Evolutionary conservation across 2,888 invertebrate genomes (phyloP).

Genomic region (Hyles lineata): DNA sequence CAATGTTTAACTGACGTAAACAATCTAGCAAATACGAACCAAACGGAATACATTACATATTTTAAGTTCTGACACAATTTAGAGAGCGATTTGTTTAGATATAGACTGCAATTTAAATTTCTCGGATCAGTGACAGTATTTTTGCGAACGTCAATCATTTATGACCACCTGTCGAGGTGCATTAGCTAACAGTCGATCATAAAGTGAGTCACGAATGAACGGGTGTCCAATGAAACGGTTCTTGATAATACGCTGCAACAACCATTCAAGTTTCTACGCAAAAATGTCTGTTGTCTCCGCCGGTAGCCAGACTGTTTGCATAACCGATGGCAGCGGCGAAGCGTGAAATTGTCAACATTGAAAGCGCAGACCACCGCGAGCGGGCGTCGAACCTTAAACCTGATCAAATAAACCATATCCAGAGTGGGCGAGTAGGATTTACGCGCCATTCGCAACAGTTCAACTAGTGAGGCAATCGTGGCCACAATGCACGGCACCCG

Average conservation of each 20-base stretch:
- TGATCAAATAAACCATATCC: constrained; percentile 66
- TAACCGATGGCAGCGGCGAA: constrained; percentile 31
- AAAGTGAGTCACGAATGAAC: constrained; percentile 1
- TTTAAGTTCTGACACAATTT: neutral
- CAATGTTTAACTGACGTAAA: neutral
- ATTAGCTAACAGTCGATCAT: neutral
- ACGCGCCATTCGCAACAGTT: constrained; percentile 58
- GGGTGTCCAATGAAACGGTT: neutral
- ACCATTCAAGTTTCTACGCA: constrained; percentile 16
- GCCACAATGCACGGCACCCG: constrained; percentile 48
- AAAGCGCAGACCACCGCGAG: constrained; percentile 59
- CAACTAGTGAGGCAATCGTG: constrained; percentile 49
- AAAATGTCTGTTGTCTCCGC: constrained; percentile 20
- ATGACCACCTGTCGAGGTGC: neutral
- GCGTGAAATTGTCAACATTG: constrained; percentile 48
- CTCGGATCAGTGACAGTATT: neutral
- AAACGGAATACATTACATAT: neutral
- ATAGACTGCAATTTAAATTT: neutral
- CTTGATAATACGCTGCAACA: neutral
- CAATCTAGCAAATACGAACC: neutral
- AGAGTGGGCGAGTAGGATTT: constrained; percentile 57
- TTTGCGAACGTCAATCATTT: neutral
- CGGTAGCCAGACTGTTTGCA: constrained; percentile 24
- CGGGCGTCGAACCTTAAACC: constrained; percentile 60
- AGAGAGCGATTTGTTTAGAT: neutral